These are phyloP conservation scores for Polydrusus pterygomalis DNA, from an alignment of 2,888 invertebrate species.

Conservation along the genomic window DNA sequence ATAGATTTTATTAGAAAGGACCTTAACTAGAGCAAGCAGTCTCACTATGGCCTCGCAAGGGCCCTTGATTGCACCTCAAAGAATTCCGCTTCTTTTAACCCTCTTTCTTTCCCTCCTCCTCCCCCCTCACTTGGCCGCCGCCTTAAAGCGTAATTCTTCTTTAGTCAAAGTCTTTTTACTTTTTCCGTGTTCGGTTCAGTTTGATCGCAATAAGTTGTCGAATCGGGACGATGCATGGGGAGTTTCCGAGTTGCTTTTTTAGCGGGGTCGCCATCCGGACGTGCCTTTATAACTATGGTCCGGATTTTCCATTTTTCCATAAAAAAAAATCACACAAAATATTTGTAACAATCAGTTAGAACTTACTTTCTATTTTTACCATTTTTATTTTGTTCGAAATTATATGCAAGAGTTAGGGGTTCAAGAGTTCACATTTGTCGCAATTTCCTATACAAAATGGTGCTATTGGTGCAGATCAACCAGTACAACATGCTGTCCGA, in stretches of 20 bases:
- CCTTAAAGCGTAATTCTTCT: slow-evolving; percentile 54
- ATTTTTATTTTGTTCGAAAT: too few species aligned
- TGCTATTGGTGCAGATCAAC: too few species aligned
- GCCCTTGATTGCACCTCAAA: slow-evolving; percentile 56
- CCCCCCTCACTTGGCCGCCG: too few species aligned
- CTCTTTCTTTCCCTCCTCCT: slow-evolving; percentile 6
- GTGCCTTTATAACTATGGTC: too few species aligned
- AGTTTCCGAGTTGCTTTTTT: slow-evolving; percentile 27
- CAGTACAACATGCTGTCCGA: too few species aligned
- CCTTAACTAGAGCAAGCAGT: slow-evolving; percentile 51
- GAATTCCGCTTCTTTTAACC: slow-evolving; percentile 49
- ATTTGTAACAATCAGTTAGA: too few species aligned
- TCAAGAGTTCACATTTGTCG: too few species aligned
- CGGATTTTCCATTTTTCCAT: too few species aligned
- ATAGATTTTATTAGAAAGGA: slow-evolving; percentile 54
- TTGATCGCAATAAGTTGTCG: slow-evolving; percentile 50
- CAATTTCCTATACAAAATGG: too few species aligned
- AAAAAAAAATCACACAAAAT: too few species aligned
- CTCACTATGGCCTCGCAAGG: slow-evolving; percentile 47
- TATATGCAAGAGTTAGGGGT: too few species aligned
- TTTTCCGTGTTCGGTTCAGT: slow-evolving; percentile 48
- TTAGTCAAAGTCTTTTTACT: slow-evolving; percentile 50
- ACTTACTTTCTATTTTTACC: too few species aligned
- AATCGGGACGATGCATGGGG: slow-evolving; percentile 40
- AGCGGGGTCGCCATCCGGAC: background rate